Conservation (phyloP, 2,113 vertebrate species). For the Coregonus clupeaformis region DNA sequence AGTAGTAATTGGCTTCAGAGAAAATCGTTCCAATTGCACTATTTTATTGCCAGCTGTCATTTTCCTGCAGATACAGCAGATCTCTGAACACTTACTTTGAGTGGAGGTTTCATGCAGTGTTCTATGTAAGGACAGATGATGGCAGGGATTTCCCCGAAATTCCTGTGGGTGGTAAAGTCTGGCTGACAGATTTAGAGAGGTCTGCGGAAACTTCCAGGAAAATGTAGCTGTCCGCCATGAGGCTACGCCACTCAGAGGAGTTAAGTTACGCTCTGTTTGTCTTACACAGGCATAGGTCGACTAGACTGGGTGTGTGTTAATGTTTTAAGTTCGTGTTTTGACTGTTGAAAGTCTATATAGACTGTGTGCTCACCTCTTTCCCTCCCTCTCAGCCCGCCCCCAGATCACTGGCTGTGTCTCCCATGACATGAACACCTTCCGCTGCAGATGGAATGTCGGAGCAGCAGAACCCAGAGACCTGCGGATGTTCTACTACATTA, state of each 20-base stretch:
- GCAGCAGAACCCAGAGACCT: slow-evolving; percentile 70
- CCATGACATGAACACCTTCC: slow-evolving; percentile 87
- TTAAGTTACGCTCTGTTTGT: slow-evolving; percentile 16
- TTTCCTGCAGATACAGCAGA: background rate
- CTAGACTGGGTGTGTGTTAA: background rate
- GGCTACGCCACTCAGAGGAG: slow-evolving; percentile 10
- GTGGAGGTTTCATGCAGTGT: background rate
- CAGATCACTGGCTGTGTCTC: slow-evolving; percentile 86
- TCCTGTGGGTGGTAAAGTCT: background rate
- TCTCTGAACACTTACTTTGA: background rate
- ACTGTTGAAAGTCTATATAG: too few species aligned
- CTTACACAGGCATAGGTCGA: background rate
- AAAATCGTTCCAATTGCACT: too few species aligned
- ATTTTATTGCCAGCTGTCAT: too few species aligned
- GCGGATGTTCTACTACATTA: slow-evolving; percentile 84
- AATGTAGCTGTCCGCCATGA: slow-evolving; percentile 8
- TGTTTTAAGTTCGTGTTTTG: background rate
- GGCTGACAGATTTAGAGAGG: slow-evolving; percentile 14
- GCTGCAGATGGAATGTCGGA: slow-evolving; percentile 84
- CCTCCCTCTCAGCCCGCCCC: slow-evolving; percentile 67
- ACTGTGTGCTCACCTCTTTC: slow-evolving; percentile 1
- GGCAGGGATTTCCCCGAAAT: slow-evolving; percentile 28
- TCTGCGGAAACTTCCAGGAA: slow-evolving; percentile 58
- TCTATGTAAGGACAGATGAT: slow-evolving; percentile 24
- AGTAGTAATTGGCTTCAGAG: too few species aligned